Conservation (phyloP, 2,797 vertebrate genomes). For the Pseudocheirus occidentalis region DNA sequence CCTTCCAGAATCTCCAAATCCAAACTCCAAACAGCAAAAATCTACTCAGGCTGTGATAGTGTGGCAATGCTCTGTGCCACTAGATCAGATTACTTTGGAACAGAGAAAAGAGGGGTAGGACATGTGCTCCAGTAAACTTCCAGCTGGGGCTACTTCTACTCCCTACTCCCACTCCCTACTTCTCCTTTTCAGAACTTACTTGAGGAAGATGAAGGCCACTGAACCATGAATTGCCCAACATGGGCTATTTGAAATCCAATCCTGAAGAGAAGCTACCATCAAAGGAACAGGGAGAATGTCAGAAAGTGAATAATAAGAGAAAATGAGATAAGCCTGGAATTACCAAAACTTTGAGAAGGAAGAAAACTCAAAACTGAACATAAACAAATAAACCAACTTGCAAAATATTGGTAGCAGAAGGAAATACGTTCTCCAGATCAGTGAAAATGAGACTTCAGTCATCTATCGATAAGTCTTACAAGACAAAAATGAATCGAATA, state of each 20-base stretch:
- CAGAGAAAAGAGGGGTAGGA: neutral
- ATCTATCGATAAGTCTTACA: neutral
- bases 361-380: neutral
- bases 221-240: neutral
- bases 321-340: neutral
- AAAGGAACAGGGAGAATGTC: neutral
- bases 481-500: neutral
- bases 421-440: neutral
- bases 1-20: neutral
- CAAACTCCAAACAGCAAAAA: neutral
- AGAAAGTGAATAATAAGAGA: neutral
- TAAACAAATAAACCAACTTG: neutral
- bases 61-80: neutral
- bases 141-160: neutral
- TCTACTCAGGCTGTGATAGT: neutral
- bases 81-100: neutral
- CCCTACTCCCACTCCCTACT: neutral
- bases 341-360: neutral
- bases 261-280: neutral
- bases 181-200: neutral
- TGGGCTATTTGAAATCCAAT: neutral
- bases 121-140: neutral
- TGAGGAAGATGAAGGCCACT: neutral
- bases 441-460: neutral
- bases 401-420: neutral